These are phyloP conservation scores for Acromyrmex echinatior DNA, from an alignment of 1,140 invertebrate genomes.

Conservation along the genomic window DNA sequence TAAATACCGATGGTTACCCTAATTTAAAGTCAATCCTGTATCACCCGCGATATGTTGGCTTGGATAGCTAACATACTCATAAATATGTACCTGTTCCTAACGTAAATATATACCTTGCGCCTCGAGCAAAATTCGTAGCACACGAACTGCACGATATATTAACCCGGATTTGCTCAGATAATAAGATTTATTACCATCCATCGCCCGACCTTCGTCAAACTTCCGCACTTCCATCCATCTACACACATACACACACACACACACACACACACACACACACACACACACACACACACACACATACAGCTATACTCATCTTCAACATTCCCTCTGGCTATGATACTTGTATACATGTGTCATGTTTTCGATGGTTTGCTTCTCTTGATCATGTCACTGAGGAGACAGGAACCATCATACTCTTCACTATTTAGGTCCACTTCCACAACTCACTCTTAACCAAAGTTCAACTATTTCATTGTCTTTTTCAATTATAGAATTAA, in stretches of 20 bases:
- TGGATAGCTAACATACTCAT: constrained; percentile 36
- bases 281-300: background rate
- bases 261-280: background rate
- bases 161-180: constrained; percentile 67
- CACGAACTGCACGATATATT: constrained; percentile 60
- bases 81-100: constrained; percentile 54
- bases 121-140: constrained; percentile 41
- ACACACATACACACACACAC: no score
- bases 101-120: constrained; percentile 36
- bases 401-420: background rate
- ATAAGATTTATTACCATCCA: constrained; percentile 73
- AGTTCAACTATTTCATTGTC: no score
- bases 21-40: constrained; percentile 53
- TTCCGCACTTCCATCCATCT: constrained; percentile 35
- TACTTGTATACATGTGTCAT: background rate
- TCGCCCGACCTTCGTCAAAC: constrained; percentile 66
- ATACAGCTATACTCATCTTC: background rate
- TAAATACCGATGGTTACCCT: constrained; percentile 29
- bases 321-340: background rate
- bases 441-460: no score
- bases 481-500: no score
- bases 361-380: constrained; percentile 29
- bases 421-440: no score
- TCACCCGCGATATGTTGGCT: constrained; percentile 10
- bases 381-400: background rate